Evolutionary conservation across 2,797 vertebrate genomes (phyloP).

Genomic region (Steatocranus sp.): DNA sequence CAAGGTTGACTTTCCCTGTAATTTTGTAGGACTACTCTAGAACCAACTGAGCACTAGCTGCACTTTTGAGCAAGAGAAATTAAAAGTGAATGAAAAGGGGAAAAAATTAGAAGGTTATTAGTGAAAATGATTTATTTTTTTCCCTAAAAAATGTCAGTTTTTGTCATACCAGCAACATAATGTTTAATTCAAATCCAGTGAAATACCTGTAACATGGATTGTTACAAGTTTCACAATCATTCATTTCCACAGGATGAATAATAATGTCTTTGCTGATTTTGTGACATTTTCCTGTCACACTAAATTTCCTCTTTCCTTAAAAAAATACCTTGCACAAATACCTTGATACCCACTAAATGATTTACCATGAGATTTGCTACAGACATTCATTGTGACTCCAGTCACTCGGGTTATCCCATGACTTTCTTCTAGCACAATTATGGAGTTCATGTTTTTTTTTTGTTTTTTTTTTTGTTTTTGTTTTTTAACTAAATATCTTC

Average conservation of each 20-base stretch:
- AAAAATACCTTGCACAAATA: background rate
- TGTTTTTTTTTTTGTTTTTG: accelerated
- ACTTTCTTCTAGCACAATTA: background rate
- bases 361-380: background rate
- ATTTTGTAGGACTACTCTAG: background rate
- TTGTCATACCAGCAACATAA: background rate
- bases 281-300: background rate
- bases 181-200: background rate
- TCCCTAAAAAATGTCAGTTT: background rate
- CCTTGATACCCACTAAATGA: background rate
- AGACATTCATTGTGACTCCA: background rate
- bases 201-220: background rate
- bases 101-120: background rate
- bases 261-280: background rate
- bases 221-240: background rate
- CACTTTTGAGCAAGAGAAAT: background rate
- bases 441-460: background rate
- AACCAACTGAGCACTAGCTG: background rate
- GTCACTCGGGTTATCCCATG: background rate
- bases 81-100: background rate
- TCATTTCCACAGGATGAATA: background rate
- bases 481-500: background rate
- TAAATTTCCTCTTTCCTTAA: background rate
- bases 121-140: background rate
- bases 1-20: background rate